Evolutionary conservation across 2,113 vertebrate genomes (phyloP).

Genomic region (Rattus rattus): DNA sequence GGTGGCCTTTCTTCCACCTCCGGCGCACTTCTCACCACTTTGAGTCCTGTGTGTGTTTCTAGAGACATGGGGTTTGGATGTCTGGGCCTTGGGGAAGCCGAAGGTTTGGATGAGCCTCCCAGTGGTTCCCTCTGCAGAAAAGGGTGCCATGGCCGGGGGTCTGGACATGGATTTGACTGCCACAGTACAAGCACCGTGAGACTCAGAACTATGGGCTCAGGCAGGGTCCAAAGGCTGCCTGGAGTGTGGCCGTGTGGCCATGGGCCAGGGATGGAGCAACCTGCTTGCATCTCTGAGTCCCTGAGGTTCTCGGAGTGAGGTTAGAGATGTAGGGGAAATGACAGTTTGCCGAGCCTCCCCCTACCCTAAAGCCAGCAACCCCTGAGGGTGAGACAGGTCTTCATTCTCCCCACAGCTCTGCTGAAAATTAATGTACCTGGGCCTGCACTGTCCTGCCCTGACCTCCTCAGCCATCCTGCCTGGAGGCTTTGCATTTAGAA

Average conservation of each 20-base stretch:
- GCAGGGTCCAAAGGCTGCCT: not conserved
- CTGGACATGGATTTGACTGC: not conserved
- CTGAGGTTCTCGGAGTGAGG: not conserved
- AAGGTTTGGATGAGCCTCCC: not conserved
- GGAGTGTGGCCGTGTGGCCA: not conserved
- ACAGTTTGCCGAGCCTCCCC: not conserved
- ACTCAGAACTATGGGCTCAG: not conserved
- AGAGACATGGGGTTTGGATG: not conserved
- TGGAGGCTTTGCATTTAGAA: accelerated
- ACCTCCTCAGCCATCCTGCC: not conserved
- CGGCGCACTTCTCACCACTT: accelerated
- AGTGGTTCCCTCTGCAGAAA: not conserved
- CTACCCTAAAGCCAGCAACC: not conserved
- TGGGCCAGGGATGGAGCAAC: accelerated
- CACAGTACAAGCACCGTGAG: accelerated
- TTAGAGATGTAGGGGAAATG: not conserved
- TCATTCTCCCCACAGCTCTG: accelerated
- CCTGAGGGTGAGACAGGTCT: accelerated
- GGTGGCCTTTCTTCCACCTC: accelerated
- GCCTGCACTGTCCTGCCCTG: not conserved
- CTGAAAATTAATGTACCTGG: not conserved
- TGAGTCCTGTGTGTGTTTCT: accelerated
- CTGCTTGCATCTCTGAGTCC: not conserved
- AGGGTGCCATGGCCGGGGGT: no score
- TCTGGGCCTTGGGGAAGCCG: not conserved